Conservation (phyloP, 2,888 invertebrate genomes). For the Epicampocera succincta region DNA sequence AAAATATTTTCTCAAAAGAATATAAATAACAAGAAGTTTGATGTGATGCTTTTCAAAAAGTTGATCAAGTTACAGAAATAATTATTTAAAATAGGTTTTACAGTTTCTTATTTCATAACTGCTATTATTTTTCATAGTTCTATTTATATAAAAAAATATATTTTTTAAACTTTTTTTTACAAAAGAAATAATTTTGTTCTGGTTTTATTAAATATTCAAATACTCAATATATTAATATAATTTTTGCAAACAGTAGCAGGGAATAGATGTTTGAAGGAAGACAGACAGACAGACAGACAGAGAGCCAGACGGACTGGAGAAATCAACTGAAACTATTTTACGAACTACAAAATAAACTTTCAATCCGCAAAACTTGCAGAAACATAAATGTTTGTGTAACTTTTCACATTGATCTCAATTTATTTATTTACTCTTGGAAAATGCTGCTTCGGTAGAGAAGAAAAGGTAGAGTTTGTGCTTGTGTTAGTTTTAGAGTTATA, state of each 20-base stretch:
- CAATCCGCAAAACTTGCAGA: conserved; percentile 21
- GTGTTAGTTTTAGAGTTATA: conserved; percentile 51
- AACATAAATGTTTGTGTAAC: background rate
- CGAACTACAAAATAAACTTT: conserved; percentile 63
- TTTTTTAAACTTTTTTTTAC: too few relatives aligned
- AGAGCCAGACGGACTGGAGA: background rate
- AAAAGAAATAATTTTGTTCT: too few relatives aligned
- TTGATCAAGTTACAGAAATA: too few relatives aligned
- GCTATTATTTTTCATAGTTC: too few relatives aligned
- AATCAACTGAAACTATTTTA: conserved; percentile 49
- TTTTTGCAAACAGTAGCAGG: conserved; percentile 24
- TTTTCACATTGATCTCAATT: conserved; percentile 14
- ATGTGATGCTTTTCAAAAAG: too few relatives aligned
- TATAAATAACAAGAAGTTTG: too few relatives aligned
- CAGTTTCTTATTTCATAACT: too few relatives aligned
- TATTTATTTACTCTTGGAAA: conserved; percentile 33
- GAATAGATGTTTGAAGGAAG: background rate
- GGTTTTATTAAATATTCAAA: conserved; percentile 41
- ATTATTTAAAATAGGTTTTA: too few relatives aligned
- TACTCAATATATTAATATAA: conserved; percentile 46
- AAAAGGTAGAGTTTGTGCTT: conserved; percentile 37
- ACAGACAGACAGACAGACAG: background rate
- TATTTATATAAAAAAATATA: too few relatives aligned
- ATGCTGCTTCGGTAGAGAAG: conserved; percentile 7
- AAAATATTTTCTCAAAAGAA: too few relatives aligned